These are phyloP conservation scores for Notoglanidium macrostoma DNA, from an alignment of 2,797 vertebrate species.

Conservation along the genomic window DNA sequence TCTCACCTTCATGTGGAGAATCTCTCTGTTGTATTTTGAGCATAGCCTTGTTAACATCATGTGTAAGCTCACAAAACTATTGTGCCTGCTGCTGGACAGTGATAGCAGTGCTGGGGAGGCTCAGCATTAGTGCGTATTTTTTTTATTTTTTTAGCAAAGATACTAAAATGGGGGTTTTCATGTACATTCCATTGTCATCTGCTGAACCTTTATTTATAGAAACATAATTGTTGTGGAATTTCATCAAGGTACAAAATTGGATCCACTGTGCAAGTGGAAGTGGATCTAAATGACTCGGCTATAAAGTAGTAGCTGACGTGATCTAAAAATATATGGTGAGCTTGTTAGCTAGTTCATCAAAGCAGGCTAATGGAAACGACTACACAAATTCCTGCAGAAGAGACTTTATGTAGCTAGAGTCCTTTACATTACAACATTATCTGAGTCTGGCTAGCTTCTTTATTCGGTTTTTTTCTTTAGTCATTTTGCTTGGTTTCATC, in stretches of 20 bases:
- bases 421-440: not conserved
- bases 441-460: not conserved
- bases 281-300: not conserved
- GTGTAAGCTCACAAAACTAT: not conserved
- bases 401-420: not conserved
- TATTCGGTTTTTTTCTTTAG: no score
- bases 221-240: not conserved
- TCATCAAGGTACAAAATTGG: not conserved
- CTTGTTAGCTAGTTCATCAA: not conserved
- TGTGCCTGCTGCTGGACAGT: not conserved
- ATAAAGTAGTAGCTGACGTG: not conserved
- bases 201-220: not conserved
- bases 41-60: slow-evolving; percentile 26
- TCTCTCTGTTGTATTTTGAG: slow-evolving; percentile 32
- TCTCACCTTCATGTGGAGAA: slow-evolving; percentile 39
- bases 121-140: not conserved
- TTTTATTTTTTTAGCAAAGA: not conserved
- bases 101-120: not conserved
- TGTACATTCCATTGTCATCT: not conserved
- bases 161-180: not conserved
- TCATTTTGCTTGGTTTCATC: not conserved
- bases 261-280: not conserved
- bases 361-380: not conserved
- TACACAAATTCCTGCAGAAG: not conserved
- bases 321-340: not conserved